Conservation (phyloP, 2,888 invertebrate genomes). For the Punctoribates punctum region DNA sequence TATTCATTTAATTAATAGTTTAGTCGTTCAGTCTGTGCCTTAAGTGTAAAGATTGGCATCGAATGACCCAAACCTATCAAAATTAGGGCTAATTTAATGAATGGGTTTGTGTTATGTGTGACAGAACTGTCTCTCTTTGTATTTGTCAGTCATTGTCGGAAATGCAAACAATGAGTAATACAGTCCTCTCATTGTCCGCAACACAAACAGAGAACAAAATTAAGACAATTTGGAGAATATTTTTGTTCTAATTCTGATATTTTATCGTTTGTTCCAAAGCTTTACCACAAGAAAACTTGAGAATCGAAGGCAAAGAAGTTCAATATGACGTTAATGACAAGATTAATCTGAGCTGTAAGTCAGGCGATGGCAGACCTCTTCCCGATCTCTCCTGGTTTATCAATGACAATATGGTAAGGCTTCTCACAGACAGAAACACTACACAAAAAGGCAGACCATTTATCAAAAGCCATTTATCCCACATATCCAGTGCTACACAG, state of each 20-base stretch:
- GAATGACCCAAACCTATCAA: not conserved
- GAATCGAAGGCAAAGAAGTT: conserved; percentile 40
- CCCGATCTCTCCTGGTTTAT: conserved; percentile 42
- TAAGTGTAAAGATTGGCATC: not conserved
- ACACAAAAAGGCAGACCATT: not conserved
- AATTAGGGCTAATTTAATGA: conserved; percentile 31
- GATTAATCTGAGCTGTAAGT: conserved; percentile 44
- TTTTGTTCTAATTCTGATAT: conserved; percentile 4
- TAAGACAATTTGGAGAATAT: not conserved
- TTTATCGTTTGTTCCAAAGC: conserved; percentile 23
- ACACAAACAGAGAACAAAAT: not conserved
- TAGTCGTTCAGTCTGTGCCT: not conserved
- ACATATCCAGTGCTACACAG: not conserved
- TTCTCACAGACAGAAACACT: not conserved
- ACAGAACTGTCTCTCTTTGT: not conserved
- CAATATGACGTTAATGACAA: conserved; percentile 41
- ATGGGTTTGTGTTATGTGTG: not conserved
- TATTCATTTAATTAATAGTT: conserved; percentile 18
- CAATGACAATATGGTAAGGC: conserved; percentile 42
- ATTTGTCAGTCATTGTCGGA: not conserved
- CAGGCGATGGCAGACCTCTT: conserved; percentile 41
- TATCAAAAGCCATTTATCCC: conserved; percentile 15
- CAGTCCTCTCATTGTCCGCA: not conserved
- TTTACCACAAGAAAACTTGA: conserved; percentile 41
- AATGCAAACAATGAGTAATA: conserved; percentile 23